Evolutionary conservation across 2,888 invertebrate genomes (phyloP), one percentile per base, ranked within the genome.

Genomic region (Punctoribates punctum): DNA sequence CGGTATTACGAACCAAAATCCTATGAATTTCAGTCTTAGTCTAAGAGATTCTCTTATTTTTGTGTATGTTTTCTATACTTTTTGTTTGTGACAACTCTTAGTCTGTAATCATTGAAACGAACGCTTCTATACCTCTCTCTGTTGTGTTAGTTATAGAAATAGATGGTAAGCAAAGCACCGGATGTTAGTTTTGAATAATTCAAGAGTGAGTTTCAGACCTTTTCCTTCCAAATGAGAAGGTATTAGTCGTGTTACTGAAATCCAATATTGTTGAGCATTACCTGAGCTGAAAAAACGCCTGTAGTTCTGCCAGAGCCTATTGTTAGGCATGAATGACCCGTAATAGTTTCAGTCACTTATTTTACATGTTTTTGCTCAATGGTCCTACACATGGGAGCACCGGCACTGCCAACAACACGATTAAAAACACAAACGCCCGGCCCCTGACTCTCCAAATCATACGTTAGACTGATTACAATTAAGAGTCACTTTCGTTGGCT

Each of bases 111-210:
- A 67, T n/a, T 67, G 67, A 67, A 67, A 38, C 38, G 38, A 67
- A 67, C 67, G 3, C 6, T n/a, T 27, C 57, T 11, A 51, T 15
- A 15, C n/a, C n/a, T n/a, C 6, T 15, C n/a, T n/a, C 4, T 15
- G 15, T 15, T n/a, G 17, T 51, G n/a, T 51, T 51, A n/a, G 51
- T 51, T 57, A 25, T n/a, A 57, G 23, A 57, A 23, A n/a, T 57
- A 23, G 11, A 57, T 17, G 11, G 48, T 20, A 57, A 62, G 23
- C n/a, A 60, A 9, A 9, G 38, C 34, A 67, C 67, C 67, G 67
- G 67, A 67, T 67, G 67, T 67, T 67, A 67, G 67, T 20, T 67
- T 38, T 67, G 67, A 67, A 67, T 67, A 38, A 67, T 67, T 67
- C 67, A 67, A 17, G 38, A 67, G n/a, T 1, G 34, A 38, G n/a